Base-by-base conservation (phyloP, 2,888 invertebrate genomes). In the Epicampocera succincta region DNA sequence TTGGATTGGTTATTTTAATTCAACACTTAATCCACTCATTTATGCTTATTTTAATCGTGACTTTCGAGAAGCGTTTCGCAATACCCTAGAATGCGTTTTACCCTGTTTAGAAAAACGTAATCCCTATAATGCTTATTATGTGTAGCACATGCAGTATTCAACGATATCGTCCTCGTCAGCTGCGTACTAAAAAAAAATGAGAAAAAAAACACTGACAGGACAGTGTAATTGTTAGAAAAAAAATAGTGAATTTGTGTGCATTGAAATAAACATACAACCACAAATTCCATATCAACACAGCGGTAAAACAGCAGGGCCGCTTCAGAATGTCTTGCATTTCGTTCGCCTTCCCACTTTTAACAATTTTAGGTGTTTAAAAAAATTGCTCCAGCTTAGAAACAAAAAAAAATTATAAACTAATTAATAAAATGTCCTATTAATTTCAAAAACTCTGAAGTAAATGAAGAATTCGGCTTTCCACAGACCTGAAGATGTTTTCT, bases 1-100 rank as follows among this genome's bases (percentile, higher is more conserved):
- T 92, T 99, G 98, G 99, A 96, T 99, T 87, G 99, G 99, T 80
- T 99, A 99, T 92, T 97, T 97, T 92, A 98, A 98, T 92, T 97
- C 97, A 13, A 97, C 97, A 66, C 93, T 98, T 76, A 99, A 99
- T 91, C 98, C 98, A 0, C 92, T 98, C 85, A 97, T 99, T 87
- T 98, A 98, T 92, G 98, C 98, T 84, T 98, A 97, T 91, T 98
- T 98, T 92, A 98, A 98, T 91, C 94, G 97, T 52, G 99, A 99
- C 91, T 99, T 99, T 91, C 94, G 99, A 90, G 96, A 97, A 91
- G 98, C 99, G 81, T 99, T 99, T 92, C 96, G 96, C 91, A 96
- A 96, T 90, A 97, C 97, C 46, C 92, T 97, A 84, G 94, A 95
- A 91, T 96, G 96, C 90, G 95, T 96, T 25, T 92, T 97, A 88